Conservation (phyloP, 2,113 vertebrate species). For the Mustelus asterias region DNA sequence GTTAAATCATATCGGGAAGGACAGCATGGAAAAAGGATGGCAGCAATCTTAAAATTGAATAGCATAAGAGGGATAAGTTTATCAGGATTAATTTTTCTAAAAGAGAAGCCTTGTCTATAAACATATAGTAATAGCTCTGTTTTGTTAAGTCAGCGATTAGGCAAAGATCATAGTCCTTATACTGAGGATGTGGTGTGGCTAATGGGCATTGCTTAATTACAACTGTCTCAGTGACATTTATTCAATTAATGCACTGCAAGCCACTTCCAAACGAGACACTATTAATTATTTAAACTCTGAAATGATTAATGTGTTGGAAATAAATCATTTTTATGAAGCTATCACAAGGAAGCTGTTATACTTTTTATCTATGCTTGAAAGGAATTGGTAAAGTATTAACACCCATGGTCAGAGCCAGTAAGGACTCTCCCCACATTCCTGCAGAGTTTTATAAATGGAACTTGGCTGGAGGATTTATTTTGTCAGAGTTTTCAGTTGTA, state of each 20-base stretch:
- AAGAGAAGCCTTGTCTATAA: neutral
- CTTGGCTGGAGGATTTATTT: neutral
- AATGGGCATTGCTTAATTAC: neutral
- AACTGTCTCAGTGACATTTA: neutral
- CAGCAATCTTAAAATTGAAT: neutral
- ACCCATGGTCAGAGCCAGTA: neutral
- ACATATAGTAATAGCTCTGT: neutral
- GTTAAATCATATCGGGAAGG: neutral
- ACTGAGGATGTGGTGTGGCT: neutral
- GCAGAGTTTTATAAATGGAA: neutral
- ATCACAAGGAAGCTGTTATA: neutral
- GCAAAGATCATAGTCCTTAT: neutral
- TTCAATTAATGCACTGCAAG: neutral
- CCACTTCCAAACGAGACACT: neutral
- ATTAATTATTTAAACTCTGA: constrained; percentile 9
- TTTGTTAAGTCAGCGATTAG: neutral
- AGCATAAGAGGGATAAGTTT: neutral
- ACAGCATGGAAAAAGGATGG: neutral
- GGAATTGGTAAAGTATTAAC: neutral
- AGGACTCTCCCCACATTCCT: neutral
- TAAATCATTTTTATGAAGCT: neutral
- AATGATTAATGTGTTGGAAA: constrained; percentile 14
- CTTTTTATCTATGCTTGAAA: neutral
- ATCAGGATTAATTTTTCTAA: neutral
- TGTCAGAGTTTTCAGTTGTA: neutral